Evolutionary conservation across 2,113 vertebrate species (phyloP), one percentile per base, ranked within the genome.

Genomic region (Nibea albiflora): DNA sequence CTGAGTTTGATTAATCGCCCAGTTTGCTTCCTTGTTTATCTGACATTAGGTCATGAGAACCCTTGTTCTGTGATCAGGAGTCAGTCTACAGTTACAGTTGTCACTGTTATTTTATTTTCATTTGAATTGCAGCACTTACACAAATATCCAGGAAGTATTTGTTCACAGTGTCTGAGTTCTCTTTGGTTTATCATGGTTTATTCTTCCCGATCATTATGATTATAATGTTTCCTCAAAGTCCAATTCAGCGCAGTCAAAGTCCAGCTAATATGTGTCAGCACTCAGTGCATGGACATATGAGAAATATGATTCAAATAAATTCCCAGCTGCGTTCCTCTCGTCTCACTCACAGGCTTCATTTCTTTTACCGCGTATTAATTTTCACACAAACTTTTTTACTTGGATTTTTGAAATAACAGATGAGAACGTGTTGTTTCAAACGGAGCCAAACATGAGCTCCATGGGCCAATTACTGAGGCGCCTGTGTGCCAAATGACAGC

Each of bases 371-470:
- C 26, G 54, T 11, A 46, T 31, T 78, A 26, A 54, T 80, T 68
- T 66, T 17, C n/a, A 72, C 44, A 7, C 24, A 75, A 65, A 78
- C 26, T 42, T 20, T 44, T 56, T 35, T 39, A 4, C 16, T 61
- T 58, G 19, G 12, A n/a, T 49, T 28, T 57, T 61, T 69, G 9
- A 44, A 58, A 52, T 69, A 31, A 7, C 17, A 22, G 6, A 64
- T 24, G 61, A 24, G 49, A 54, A 53, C 12, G 10, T 2, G 17
- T 62, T 73, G 24, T 60, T 66, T 72, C 15, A 58, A 60, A 53
- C 14, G 9, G 9, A 6, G 78, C 63, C 81, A 78, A 81, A 66
- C 65, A 76, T 78, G 52, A 63, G 73, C 35, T 67, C 2, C 35
- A 49, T 42, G 47, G 22, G n/a, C 4, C 16, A 57, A 3, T 10